phyloP scores from a whole-genome alignment of 2,797 vertebrate species.

The Pseudomugil gertrudae region DNA sequence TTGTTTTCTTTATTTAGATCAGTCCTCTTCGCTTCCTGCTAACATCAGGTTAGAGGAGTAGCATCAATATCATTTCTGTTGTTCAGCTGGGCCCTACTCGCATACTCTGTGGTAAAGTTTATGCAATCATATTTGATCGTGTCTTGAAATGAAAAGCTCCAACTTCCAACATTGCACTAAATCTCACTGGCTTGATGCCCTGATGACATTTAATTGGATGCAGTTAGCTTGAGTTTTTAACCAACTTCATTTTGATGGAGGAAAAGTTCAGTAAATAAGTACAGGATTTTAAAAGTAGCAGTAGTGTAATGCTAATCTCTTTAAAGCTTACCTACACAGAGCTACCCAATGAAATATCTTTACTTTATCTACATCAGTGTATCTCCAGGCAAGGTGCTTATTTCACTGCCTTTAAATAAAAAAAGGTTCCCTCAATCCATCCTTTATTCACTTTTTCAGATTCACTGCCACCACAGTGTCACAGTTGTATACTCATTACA shows the following conservation, averaged over 20 bases:
- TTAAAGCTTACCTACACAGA: slow-evolving; percentile 5
- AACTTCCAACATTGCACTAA: slow-evolving; percentile 7
- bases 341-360: slow-evolving; percentile 16
- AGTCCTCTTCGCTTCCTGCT: slow-evolving; percentile 1
- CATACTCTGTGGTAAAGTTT: slow-evolving; percentile 32
- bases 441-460: slow-evolving; percentile 30
- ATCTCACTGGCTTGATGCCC: slow-evolving; percentile 38
- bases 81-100: neutral
- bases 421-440: slow-evolving; percentile 23
- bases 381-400: slow-evolving; percentile 47
- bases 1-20: neutral
- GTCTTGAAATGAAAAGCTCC: neutral
- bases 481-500: slow-evolving; percentile 30
- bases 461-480: slow-evolving; percentile 52
- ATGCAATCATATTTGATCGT: slow-evolving; percentile 48
- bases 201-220: neutral
- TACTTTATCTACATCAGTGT: slow-evolving; percentile 7
- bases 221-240: slow-evolving; percentile 11
- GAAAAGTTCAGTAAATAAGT: slow-evolving; percentile 10
- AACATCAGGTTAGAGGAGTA: slow-evolving; percentile 8
- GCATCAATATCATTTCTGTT: neutral
- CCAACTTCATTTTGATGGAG: slow-evolving; percentile 8
- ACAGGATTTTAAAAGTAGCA: neutral
- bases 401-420: slow-evolving; percentile 51
- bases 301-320: slow-evolving; percentile 20